These are phyloP conservation scores for Gobius niger DNA, from an alignment of 2,113 vertebrate genomes.

Conservation along the genomic window DNA sequence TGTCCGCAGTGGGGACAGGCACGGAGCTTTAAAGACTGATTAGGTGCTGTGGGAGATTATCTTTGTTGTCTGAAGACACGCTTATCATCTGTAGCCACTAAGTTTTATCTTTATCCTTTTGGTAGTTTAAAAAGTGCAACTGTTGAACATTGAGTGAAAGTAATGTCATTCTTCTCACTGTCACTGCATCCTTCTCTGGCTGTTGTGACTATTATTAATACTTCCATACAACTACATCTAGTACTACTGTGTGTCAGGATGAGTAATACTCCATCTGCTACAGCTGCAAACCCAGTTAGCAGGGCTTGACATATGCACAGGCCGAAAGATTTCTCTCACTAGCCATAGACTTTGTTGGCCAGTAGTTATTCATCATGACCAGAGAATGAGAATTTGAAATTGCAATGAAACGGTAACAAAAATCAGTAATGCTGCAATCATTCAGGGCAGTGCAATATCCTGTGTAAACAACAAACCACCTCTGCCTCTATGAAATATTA, in stretches of 20 bases:
- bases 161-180: background rate
- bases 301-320: too few relatives aligned
- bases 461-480: too few relatives aligned
- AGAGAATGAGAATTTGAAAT: too few relatives aligned
- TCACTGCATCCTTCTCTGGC: background rate
- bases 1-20: background rate
- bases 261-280: background rate
- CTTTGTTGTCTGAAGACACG: constrained; percentile 5
- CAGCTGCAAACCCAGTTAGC: background rate
- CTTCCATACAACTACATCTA: too few relatives aligned
- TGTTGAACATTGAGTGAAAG: background rate
- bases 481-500: too few relatives aligned
- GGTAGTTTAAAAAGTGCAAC: background rate
- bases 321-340: too few relatives aligned
- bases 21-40: background rate
- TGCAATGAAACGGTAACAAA: too few relatives aligned
- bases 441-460: too few relatives aligned
- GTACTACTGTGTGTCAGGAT: too few relatives aligned
- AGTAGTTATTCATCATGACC: too few relatives aligned
- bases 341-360: too few relatives aligned
- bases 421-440: too few relatives aligned
- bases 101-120: constrained; percentile 10
- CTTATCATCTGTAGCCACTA: background rate
- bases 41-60: constrained; percentile 1
- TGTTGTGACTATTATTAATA: background rate